Conservation (phyloP, 2,113 vertebrate species). For the Elaphurus davidianus region DNA sequence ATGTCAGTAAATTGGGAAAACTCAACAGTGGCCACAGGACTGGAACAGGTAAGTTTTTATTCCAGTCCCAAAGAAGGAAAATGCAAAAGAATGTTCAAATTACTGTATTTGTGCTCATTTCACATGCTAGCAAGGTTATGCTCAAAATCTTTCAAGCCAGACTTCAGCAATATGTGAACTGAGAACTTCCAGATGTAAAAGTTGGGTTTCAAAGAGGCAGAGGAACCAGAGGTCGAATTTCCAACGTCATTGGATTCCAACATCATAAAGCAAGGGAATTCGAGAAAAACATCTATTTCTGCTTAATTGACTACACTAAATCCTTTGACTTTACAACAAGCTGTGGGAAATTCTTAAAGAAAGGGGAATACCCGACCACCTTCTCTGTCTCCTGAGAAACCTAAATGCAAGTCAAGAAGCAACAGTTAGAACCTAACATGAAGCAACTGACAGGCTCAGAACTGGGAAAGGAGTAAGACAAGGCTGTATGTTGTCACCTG, state of each 20-base stretch:
- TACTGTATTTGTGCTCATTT: not conserved
- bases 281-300: not conserved
- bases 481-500: not conserved
- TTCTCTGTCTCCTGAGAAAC: not conserved
- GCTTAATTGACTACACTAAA: not conserved
- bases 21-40: not conserved
- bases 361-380: not conserved
- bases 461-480: not conserved
- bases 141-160: not conserved
- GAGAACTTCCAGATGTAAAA: not conserved
- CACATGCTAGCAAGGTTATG: not conserved
- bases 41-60: not conserved
- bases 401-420: not conserved
- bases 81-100: not conserved
- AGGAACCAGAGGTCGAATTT: not conserved
- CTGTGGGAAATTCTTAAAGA: not conserved
- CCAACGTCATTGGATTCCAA: not conserved
- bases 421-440: not conserved
- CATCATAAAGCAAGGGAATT: not conserved
- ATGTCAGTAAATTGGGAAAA: not conserved
- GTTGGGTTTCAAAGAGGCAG: not conserved
- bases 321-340: not conserved
- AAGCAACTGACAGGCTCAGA: not conserved
- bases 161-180: not conserved
- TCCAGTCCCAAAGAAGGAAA: not conserved